These are phyloP conservation scores for Caradrina clavipalpis DNA, from an alignment of 2,888 invertebrate genomes.

Conservation along the genomic window DNA sequence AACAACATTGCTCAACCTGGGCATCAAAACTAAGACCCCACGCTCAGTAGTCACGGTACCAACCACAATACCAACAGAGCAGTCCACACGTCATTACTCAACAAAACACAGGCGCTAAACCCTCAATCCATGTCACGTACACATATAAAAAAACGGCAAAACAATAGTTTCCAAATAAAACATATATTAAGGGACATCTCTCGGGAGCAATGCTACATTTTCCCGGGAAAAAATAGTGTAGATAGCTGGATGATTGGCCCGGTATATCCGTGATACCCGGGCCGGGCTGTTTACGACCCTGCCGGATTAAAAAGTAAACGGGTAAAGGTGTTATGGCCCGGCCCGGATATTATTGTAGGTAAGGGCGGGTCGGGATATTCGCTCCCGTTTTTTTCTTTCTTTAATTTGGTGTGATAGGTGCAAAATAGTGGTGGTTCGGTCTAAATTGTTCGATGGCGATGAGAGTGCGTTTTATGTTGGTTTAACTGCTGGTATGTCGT, in stretches of 20 bases:
- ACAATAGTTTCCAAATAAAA: slow-evolving; percentile 78
- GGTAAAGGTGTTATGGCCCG: slow-evolving; percentile 66
- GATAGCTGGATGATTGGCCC: slow-evolving; percentile 86
- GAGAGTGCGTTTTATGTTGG: slow-evolving; percentile 28
- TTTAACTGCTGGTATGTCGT: slow-evolving; percentile 13
- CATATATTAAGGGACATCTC: slow-evolving; percentile 78
- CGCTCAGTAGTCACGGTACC: not conserved
- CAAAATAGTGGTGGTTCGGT: slow-evolving; percentile 11
- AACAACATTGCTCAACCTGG: not conserved
- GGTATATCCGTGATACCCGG: slow-evolving; percentile 84
- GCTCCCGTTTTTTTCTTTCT: slow-evolving; percentile 41
- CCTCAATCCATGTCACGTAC: slow-evolving; percentile 52
- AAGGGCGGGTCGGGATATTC: slow-evolving; percentile 52
- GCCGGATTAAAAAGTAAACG: slow-evolving; percentile 85
- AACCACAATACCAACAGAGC: not conserved
- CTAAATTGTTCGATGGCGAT: slow-evolving; percentile 27
- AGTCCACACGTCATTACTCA: not conserved
- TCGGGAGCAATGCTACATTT: slow-evolving; percentile 79
- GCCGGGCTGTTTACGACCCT: slow-evolving; percentile 82
- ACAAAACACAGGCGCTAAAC: slow-evolving; percentile 28
- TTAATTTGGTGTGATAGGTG: slow-evolving; percentile 48
- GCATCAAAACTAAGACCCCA: not conserved
- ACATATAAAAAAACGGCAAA: slow-evolving; percentile 47
- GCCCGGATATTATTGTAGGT: slow-evolving; percentile 66
- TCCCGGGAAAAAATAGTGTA: slow-evolving; percentile 86